Evolutionary conservation across 2,113 vertebrate genomes (phyloP), one percentile per base, ranked within the genome.

Genomic region (Daboia siamensis): DNA sequence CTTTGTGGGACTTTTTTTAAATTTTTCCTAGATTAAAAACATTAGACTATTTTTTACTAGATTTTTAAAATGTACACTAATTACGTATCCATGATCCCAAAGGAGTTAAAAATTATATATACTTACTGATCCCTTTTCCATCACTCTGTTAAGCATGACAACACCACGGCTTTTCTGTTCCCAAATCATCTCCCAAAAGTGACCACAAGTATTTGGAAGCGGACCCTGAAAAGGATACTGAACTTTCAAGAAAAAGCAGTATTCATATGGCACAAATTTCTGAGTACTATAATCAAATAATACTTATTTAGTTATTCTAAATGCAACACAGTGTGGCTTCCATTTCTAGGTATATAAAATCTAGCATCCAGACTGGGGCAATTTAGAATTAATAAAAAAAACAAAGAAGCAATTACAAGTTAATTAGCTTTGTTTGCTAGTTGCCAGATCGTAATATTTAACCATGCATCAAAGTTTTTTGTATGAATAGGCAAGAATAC

Each of bases 141-240:
- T 98, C 95, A 99, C 98, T 91, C 99, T 97, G 98, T 99, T 99
- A 94, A 99, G 98, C 99, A 99, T 99, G 96, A 99, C 98, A 6
- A 99, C 99, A 13, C 99, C 99, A 33, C 97, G 97, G 96, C 97
- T 99, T 94, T 97, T 98, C 98, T 99, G 99, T 96, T 99, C 99
- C 99, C 99, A 99, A 94, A 99, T 98, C 99, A 99, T 99, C 98
- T 99, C 99, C 99, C 99, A 99, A 51, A 99, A 99, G 96, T 99
- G 98, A 92, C 99, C 99, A 88, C 99, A 99, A 5, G 99, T 99
- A 94, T 98, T 99, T 92, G 99, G 99, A 96, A 99, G 96, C 92
- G 99, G 99, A 95, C 99, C 99, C 99, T 99, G 96, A 93, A 96
- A 80, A 93, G 95, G 95, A 95, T 69, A 97, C 29, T 96, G 89